Percentiles rank a stretch among this genome's conserved stretches.
Evolutionary conservation across 2,797 vertebrate genomes (phyloP).

Genomic region (Myiotriccus ornatus): DNA sequence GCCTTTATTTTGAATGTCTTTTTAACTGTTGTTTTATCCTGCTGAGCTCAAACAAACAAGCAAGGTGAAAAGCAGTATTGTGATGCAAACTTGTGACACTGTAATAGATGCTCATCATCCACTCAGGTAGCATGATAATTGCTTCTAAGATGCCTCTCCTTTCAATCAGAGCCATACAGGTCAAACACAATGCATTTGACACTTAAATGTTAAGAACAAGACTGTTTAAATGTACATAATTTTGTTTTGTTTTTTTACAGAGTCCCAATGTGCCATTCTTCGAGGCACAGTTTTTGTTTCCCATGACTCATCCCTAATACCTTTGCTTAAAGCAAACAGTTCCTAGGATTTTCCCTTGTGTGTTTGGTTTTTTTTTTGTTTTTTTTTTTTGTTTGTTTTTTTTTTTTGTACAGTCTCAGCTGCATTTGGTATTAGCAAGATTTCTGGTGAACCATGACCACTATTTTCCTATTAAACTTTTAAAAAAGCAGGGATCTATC

Average conservation of each 20-base stretch:
- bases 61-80: background rate
- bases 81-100: background rate
- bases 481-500: background rate
- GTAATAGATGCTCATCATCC: background rate
- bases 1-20: background rate
- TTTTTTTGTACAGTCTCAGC: background rate
- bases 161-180: background rate
- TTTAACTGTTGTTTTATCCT: background rate
- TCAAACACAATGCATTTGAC: background rate
- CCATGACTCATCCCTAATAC: background rate
- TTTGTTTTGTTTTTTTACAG: background rate
- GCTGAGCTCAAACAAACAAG: background rate
- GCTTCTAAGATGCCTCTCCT: constrained; percentile 2
- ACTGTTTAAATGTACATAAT: background rate
- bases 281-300: background rate
- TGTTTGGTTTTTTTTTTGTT: background rate
- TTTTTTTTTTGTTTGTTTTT: background rate
- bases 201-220: background rate
- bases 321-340: background rate
- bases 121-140: background rate
- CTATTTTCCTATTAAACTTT: background rate
- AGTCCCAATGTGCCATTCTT: background rate
- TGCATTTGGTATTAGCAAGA: background rate
- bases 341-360: background rate
- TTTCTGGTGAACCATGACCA: background rate